Base-by-base conservation (phyloP, 2,888 invertebrate genomes). In the Tryphoninae sp. region DNA sequence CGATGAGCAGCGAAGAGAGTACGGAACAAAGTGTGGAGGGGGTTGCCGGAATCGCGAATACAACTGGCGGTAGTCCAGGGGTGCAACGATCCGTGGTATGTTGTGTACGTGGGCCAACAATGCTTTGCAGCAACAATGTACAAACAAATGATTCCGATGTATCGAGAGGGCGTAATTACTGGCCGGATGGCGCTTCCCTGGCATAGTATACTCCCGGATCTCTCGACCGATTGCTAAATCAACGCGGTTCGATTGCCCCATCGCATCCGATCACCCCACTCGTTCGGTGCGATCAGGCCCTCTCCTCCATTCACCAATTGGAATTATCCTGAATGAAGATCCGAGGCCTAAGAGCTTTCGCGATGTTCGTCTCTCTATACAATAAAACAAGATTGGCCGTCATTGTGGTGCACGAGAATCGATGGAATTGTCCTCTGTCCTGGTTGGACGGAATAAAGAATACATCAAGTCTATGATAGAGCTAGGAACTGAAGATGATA, bases 111-210 rank as follows among this genome's bases (percentile, higher is more conserved):
- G 78, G 81, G 83, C 83, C 82, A 88, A 89, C 89, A 89, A 90
- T 89, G 88, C 89, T 88, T 87, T 88, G 88, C 84, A 87, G 88
- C 88, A 89, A 89, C 89, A 89, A 88, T 88, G 86, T 86, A 85
- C 88, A 89, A 90, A 90, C 90, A 89, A 90, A 90, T 88, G 89
- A 89, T 88, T 88, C 88, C 85, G 84, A 86, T 87, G 88, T 87
- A 88, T 86, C 87, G 67, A 23, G 73, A 58, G 85, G 86, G 80
- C 87, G 89, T 89, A 89, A 90, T 90, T 89, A 90, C 88, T 85
- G 84, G 82, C 78, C 84, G 84, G 84, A 84, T 82, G 80, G 85
- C 79, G 71, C 74, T 78, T 75, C 75, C 49, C 59, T 64, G 75
- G 62, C 68, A 65, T 65, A 55, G 61, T 73, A 64, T 58, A 68